Base-by-base conservation (phyloP, 2,797 vertebrate genomes). In the Gallinago nigripennis region DNA sequence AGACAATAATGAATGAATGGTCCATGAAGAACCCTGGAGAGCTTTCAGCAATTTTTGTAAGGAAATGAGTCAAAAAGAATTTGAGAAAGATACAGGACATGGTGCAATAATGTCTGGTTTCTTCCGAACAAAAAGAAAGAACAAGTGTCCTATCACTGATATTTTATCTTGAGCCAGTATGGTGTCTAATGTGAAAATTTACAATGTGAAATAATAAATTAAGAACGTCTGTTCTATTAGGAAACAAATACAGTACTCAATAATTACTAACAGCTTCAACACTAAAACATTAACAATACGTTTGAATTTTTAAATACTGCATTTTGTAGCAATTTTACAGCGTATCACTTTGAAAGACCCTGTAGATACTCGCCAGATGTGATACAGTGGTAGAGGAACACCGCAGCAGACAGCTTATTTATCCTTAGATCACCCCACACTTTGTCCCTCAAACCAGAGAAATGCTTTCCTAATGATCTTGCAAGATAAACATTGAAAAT, bases 401-500 rank as follows among this genome's bases (percentile, higher is more conserved):
- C 51, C 56, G 84, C 64, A 96, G 84, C 76, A 93, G 66, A 91
- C 48, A 82, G 53, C 37, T 60, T 90, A 48, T 90, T 93, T 97
- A 97, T 97, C 96, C 95, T 98, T 92, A 91, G 6, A 48, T 94
- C 93, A 96, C 95, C 96, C 78, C 77, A 63, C 28, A 87, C 78
- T 82, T 91, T 65, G 18, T 81, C 43, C 86, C 39, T 61, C 82
- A 87, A 81, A 96, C 33, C 31, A 69, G 80, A 96, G 39, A 96
- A 96, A 83, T 64, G 0, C 88, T 89, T 96, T 96, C 84, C 95
- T 86, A 93, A 93, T 12, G 39, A 94, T 93, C 84, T 80, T 63
- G 58, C 58, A 64, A 96, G 86, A 95, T 82, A 90, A 96, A 83
- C 70, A 85, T 20, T 86, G 82, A 94, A 94, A 94, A 94, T 88